A percentile compares a stretch with the other conserved stretches of the same genome.
phyloP scores from a whole-genome alignment of 2,797 vertebrate genomes.

The Argya squamiceps region DNA sequence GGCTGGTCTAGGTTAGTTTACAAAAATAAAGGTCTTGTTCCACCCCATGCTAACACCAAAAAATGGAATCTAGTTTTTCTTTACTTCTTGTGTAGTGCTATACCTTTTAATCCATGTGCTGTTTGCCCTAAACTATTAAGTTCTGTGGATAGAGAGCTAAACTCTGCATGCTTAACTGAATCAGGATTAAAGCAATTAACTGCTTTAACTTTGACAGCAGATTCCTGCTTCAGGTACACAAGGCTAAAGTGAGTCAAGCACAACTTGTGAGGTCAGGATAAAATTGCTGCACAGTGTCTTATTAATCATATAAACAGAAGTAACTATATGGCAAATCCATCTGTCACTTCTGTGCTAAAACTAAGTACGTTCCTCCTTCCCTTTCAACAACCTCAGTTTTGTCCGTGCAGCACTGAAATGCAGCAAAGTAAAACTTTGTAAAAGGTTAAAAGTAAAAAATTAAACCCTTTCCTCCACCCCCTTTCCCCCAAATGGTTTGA shows the following conservation, averaged over 20 bases:
- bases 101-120: background rate
- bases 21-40: background rate
- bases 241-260: background rate
- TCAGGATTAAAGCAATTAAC: background rate
- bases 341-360: background rate
- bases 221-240: background rate
- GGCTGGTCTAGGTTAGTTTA: conserved; percentile 81
- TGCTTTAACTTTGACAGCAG: background rate
- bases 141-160: background rate
- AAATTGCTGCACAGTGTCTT: background rate
- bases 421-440: background rate
- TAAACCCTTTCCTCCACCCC: background rate
- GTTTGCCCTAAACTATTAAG: background rate
- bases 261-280: background rate
- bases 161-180: background rate
- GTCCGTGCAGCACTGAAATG: background rate
- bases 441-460: background rate
- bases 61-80: background rate
- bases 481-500: accelerated
- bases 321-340: background rate
- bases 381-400: background rate
- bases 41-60: background rate
- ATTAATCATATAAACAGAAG: background rate
- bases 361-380: background rate
- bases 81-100: background rate